A percentile compares a stretch with the other conserved stretches of the same genome.
Conservation (phyloP, 1,140 invertebrate genomes). For the Macrocentrus cingulum region DNA sequence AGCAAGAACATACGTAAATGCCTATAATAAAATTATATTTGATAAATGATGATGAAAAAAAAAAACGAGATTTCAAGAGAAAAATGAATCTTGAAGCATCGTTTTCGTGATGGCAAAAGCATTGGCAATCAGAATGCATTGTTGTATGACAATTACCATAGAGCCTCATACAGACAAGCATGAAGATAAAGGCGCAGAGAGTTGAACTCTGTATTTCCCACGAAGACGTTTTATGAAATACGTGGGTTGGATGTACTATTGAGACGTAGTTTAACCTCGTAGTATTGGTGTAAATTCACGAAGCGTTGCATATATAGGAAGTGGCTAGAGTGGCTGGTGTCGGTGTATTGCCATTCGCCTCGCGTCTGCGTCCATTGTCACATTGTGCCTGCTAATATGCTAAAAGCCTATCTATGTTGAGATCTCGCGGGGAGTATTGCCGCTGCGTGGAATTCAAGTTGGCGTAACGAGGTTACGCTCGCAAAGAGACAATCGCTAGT, state of each 20-base stretch:
- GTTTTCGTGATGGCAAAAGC: too few relatives aligned
- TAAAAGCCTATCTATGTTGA: slow-evolving; percentile 60
- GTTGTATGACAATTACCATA: too few relatives aligned
- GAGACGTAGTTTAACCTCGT: background rate
- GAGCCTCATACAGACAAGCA: too few relatives aligned
- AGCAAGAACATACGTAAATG: too few relatives aligned
- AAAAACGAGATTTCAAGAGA: too few relatives aligned
- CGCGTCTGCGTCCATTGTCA: slow-evolving; percentile 54
- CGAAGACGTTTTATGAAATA: slow-evolving; percentile 41
- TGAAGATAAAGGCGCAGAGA: too few relatives aligned
- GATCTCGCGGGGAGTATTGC: slow-evolving; percentile 52
- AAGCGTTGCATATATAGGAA: slow-evolving; percentile 37
- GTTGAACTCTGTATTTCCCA: too few relatives aligned
- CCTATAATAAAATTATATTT: too few relatives aligned
- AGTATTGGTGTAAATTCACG: background rate
- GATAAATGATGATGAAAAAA: too few relatives aligned
- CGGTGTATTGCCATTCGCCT: slow-evolving; percentile 51
- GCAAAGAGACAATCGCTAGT: slow-evolving; percentile 54
- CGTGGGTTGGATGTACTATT: slow-evolving; percentile 35
- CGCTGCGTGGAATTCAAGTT: slow-evolving; percentile 51
- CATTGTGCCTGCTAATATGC: slow-evolving; percentile 57
- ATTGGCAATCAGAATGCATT: too few relatives aligned
- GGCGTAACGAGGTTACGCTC: slow-evolving; percentile 53
- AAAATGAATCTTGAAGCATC: too few relatives aligned
- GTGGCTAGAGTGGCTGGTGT: slow-evolving; percentile 44